Percentiles rank a stretch among this genome's conserved stretches.
These are phyloP conservation scores for Serilophus lunatus DNA, from an alignment of 2,113 vertebrate genomes.

Conservation along the genomic window DNA sequence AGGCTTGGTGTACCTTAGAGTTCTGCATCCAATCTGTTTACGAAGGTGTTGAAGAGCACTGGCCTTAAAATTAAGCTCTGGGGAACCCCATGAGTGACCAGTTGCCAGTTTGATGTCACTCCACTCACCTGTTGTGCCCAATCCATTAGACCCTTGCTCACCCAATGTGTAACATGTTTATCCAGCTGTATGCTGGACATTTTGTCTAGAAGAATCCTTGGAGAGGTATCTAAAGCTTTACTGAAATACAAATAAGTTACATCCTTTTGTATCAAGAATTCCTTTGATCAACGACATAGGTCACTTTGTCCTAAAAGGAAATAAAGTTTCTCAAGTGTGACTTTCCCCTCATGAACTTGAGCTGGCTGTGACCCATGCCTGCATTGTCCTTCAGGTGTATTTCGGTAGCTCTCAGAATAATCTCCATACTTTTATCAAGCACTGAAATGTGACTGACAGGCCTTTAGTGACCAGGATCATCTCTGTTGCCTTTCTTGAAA, in stretches of 20 bases:
- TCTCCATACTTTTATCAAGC: background rate
- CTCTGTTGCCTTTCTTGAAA: background rate
- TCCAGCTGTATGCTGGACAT: background rate
- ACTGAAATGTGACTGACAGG: background rate
- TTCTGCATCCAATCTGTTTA: background rate
- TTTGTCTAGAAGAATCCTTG: background rate
- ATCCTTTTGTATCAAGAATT: background rate
- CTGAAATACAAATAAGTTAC: background rate
- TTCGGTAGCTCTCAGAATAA: background rate
- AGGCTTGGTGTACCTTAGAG: accelerated
- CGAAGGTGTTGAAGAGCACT: background rate
- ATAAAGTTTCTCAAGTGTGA: background rate
- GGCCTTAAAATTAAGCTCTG: background rate
- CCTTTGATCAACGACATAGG: background rate
- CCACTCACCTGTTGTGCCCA: background rate
- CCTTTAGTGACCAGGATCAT: background rate
- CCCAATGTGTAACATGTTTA: background rate
- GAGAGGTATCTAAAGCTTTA: background rate
- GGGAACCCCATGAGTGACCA: background rate
- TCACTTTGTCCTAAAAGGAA: background rate
- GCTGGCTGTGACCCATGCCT: background rate
- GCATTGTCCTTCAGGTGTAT: background rate
- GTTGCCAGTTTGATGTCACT: background rate
- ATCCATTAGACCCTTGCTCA: background rate
- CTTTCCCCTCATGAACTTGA: background rate